These are phyloP conservation scores for Andinoacara biseriatus DNA, from an alignment of 2,113 vertebrate genomes.

Conservation along the genomic window DNA sequence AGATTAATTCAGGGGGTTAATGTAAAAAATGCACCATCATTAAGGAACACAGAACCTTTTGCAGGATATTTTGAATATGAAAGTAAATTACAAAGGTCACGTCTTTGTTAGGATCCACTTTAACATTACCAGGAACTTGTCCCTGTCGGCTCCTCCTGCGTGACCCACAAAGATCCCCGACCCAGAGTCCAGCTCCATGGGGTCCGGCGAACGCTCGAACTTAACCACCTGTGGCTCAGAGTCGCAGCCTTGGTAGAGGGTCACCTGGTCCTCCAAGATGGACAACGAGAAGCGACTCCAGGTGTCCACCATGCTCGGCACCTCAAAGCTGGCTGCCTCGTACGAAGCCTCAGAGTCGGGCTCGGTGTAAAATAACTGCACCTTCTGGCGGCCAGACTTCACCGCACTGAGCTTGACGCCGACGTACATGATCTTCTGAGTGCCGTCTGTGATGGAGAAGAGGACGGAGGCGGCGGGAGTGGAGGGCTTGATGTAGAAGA, in stretches of 20 bases:
- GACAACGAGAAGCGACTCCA: constrained; percentile 88
- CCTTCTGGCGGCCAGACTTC: constrained; percentile 69
- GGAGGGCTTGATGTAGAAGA: constrained; percentile 86
- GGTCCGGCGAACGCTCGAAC: constrained; percentile 83
- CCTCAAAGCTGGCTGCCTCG: constrained; percentile 83
- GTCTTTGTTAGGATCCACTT: background rate
- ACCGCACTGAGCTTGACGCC: constrained; percentile 87
- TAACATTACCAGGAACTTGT: constrained; percentile 87
- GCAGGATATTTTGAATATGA: too few relatives aligned
- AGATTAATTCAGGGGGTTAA: too few relatives aligned
- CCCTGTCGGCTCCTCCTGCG: constrained; percentile 84
- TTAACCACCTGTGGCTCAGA: constrained; percentile 70
- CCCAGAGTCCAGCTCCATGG: constrained; percentile 85
- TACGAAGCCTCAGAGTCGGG: constrained; percentile 79
- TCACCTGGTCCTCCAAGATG: constrained; percentile 79
- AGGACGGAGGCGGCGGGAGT: constrained; percentile 79
- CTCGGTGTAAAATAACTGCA: constrained; percentile 90
- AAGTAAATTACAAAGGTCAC: too few relatives aligned
- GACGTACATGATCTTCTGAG: constrained; percentile 83
- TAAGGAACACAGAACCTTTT: too few relatives aligned
- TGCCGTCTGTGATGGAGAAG: constrained; percentile 86
- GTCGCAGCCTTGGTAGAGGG: constrained; percentile 87
- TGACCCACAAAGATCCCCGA: constrained; percentile 90
- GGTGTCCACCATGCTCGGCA: constrained; percentile 79
- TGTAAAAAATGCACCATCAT: too few relatives aligned